Conservation (phyloP, 2,888 invertebrate genomes). For the Dendrolimus pini region DNA sequence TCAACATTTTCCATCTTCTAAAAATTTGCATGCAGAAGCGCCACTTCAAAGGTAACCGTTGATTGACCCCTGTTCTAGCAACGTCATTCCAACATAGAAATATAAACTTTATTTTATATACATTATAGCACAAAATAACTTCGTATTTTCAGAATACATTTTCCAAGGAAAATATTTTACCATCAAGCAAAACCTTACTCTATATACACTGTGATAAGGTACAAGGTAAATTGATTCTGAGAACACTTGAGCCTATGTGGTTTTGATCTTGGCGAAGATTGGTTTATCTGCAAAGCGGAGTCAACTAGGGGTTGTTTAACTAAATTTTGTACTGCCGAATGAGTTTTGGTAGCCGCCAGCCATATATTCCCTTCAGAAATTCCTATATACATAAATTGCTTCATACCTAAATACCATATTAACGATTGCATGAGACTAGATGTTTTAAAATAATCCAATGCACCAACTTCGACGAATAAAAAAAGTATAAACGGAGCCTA, state of each 20-base stretch:
- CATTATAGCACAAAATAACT: conserved; percentile 11
- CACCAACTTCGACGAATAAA: too few relatives aligned
- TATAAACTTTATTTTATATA: conserved; percentile 3
- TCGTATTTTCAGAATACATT: conserved; percentile 3
- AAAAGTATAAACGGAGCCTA: too few relatives aligned
- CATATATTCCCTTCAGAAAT: conserved; percentile 30
- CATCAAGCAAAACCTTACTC: conserved; percentile 10
- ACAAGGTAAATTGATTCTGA: conserved; percentile 5
- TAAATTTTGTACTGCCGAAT: conserved; percentile 70
- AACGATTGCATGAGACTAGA: too few relatives aligned
- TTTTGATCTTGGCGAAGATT: conserved; percentile 28
- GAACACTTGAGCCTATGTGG: conserved; percentile 8
- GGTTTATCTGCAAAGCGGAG: conserved; percentile 55
- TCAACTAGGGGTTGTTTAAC: conserved; percentile 55
- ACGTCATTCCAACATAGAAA: conserved; percentile 10
- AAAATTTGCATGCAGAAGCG: conserved; percentile 75
- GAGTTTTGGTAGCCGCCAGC: conserved; percentile 75
- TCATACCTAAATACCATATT: too few relatives aligned
- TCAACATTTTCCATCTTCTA: conserved; percentile 28
- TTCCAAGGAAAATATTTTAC: conserved; percentile 8
- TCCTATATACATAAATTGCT: not conserved
- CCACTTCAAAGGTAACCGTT: conserved; percentile 72
- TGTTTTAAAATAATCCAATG: too few relatives aligned
- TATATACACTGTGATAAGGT: not conserved
- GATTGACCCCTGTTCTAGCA: conserved; percentile 43